phyloP scores from a whole-genome alignment of 1,140 invertebrate species.

The Drosophila bocki region DNA sequence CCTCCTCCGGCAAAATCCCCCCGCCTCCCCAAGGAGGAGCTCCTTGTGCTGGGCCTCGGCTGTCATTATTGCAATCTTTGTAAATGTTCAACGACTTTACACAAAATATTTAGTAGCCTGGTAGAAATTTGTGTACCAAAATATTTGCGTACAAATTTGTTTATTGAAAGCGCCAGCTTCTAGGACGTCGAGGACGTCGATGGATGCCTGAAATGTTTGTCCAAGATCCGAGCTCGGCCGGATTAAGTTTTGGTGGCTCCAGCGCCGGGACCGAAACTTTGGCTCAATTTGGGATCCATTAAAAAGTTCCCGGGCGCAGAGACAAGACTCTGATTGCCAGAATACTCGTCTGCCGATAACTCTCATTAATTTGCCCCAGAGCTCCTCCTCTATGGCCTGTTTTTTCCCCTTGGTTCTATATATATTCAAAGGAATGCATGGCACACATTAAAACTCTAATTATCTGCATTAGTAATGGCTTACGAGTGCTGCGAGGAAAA shows the following conservation, averaged over 20 bases:
- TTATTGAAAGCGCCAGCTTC: constrained; percentile 49
- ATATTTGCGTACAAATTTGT: constrained; percentile 68
- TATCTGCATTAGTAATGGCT: constrained; percentile 56
- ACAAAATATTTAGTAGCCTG: constrained; percentile 63
- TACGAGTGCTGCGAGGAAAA: constrained; percentile 21
- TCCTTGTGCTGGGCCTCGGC: constrained; percentile 22
- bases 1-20: neutral
- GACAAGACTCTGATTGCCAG: constrained; percentile 39
- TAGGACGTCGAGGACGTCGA: constrained; percentile 30
- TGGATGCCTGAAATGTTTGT: constrained; percentile 36
- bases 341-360: constrained; percentile 27
- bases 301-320: constrained; percentile 39
- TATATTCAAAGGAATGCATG: constrained; percentile 12
- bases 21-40: neutral
- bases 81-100: constrained; percentile 63
- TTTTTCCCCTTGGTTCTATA: neutral
- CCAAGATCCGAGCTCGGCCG: constrained; percentile 19
- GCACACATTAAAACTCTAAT: constrained; percentile 51
- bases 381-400: neutral
- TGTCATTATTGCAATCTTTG: constrained; percentile 77
- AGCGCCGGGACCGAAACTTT: constrained; percentile 35
- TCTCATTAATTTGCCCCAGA: constrained; percentile 50
- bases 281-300: constrained; percentile 42
- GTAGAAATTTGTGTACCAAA: constrained; percentile 60
- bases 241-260: constrained; percentile 40